Evolutionary conservation across 2,888 invertebrate genomes (phyloP).

Genomic region (Pyrochroa serraticornis): DNA sequence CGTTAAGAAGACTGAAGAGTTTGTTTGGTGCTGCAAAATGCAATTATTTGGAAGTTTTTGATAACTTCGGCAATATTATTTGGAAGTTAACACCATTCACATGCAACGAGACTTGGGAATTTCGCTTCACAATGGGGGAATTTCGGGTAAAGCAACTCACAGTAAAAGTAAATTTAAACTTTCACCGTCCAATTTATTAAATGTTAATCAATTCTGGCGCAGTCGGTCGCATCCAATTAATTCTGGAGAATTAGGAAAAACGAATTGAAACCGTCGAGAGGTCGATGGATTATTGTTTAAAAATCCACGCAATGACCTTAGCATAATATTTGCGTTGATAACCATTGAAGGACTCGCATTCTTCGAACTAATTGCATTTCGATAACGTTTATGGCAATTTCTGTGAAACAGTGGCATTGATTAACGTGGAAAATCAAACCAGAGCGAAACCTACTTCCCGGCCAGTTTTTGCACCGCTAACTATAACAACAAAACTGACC

Average conservation of each 20-base stretch:
- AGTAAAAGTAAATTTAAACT: constrained; percentile 27
- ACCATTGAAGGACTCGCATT: neutral
- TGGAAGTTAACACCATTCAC: too few relatives aligned
- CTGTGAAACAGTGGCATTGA: neutral
- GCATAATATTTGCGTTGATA: constrained; percentile 9
- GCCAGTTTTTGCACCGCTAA: neutral
- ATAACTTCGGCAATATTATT: too few relatives aligned
- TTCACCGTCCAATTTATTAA: constrained; percentile 17
- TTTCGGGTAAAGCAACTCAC: constrained; percentile 1
- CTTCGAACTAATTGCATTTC: too few relatives aligned
- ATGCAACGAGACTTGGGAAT: too few relatives aligned
- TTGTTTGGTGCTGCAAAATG: too few relatives aligned
- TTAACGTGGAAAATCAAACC: constrained; percentile 9
- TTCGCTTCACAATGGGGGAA: neutral
- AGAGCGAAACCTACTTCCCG: constrained; percentile 24
- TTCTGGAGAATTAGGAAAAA: too few relatives aligned
- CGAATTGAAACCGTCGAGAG: too few relatives aligned
- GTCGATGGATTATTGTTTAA: neutral
- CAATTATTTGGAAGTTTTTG: too few relatives aligned
- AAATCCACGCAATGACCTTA: constrained; percentile 11
- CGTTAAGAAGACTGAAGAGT: too few relatives aligned
- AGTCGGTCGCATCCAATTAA: constrained; percentile 10
- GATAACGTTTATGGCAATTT: constrained; percentile 6
- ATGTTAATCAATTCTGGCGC: constrained; percentile 10
- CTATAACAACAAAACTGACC: constrained; percentile 22